Evolutionary conservation across 2,888 invertebrate species (phyloP), one percentile per base, ranked within the genome.

Genomic region (Muscina levida): DNA sequence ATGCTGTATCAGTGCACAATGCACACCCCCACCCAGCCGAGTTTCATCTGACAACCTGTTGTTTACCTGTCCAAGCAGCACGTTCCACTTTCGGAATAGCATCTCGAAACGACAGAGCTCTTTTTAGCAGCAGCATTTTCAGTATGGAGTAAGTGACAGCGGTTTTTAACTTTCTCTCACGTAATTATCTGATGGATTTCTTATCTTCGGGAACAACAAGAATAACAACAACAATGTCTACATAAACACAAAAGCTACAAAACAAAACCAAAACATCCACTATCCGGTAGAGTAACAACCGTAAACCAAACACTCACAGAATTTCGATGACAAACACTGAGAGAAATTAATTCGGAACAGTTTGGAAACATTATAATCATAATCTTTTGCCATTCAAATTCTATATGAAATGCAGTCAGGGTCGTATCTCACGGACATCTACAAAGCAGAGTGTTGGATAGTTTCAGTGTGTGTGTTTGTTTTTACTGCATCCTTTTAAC

Each of bases 91-190:
- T 56, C 22, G 4, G 62, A 62, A 62, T 31, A 31, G n/a, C 3
- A 22, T 62, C 42, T 62, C 62, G 22, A 62, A 62, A 62, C 19
- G 19, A 22, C 62, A 62, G 42, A 62, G 39, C 62, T 62, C 39
- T 59, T 56, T 26, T 26, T 13, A 24, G n/a, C 31, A 31, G 31
- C 57, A 37, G 26, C 37, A 10, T n/a, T 57, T 57, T 57, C 15
- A 10, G 22, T 22, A 42, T 42, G 37, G 42, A 62, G 42, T 39
- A 37, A 62, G 62, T 42, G 62, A 62, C 62, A 62, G 39, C 62
- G 39, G 57, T 39, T 62, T 42, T 81, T 77, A 81, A 81, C 80
- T 81, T 81, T 81, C 80, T 81, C 80, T 81, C 80, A 81, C 80
- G 77, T 81, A 80, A 71, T 80, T 77, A 81, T 73, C 77, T 71